These are phyloP conservation scores for Pollimyrus isidori DNA, from an alignment of 2,113 vertebrate species.

Conservation along the genomic window DNA sequence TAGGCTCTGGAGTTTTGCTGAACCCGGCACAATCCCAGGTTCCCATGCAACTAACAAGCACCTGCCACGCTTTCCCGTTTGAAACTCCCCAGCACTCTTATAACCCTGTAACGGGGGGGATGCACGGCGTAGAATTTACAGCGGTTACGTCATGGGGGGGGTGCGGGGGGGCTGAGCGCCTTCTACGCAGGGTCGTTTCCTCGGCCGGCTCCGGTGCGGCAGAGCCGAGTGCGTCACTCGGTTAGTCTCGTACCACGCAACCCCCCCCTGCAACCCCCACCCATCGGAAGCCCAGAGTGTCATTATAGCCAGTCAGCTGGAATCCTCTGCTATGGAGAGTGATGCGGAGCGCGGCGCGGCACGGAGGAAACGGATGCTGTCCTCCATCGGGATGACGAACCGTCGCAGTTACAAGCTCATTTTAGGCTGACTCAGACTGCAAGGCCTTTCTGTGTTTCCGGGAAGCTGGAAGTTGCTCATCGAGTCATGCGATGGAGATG, in stretches of 20 bases:
- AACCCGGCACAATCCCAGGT: not conserved
- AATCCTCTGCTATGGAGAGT: not conserved
- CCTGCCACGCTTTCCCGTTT: not conserved
- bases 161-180: not conserved
- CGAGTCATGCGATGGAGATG: not conserved
- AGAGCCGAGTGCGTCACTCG: not conserved
- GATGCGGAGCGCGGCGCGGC: not conserved
- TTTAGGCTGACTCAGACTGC: not conserved
- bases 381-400: not conserved
- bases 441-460: not conserved
- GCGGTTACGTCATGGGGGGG: not conserved
- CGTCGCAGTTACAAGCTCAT: not conserved
- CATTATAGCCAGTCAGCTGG: not conserved
- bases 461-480: not conserved
- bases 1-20: not conserved
- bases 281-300: not conserved
- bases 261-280: not conserved
- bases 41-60: not conserved
- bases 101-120: not conserved
- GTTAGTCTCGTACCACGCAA: not conserved
- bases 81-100: not conserved
- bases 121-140: not conserved
- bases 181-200: not conserved
- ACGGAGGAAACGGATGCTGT: not conserved
- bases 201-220: not conserved